Conservation (phyloP, 2,113 vertebrate species). For the Ptilorrhoa leucosticta region DNA sequence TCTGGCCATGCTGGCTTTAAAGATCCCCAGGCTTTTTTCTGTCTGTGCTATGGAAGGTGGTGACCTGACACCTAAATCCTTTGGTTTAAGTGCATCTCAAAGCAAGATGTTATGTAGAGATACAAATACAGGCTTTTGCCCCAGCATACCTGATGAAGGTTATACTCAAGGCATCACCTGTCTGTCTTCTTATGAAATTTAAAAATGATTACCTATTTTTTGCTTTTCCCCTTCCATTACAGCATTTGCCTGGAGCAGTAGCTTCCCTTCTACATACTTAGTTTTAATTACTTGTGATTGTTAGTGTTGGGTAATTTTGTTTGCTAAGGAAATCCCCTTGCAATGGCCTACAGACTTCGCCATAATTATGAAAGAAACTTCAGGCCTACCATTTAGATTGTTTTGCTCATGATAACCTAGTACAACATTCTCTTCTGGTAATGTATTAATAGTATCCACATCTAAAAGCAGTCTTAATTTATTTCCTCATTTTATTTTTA, state of each 20-base stretch:
- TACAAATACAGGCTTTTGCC: background rate
- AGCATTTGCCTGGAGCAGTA: background rate
- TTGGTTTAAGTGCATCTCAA: background rate
- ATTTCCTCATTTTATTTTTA: background rate
- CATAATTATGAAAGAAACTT: background rate
- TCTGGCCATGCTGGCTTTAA: background rate
- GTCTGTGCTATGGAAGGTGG: background rate
- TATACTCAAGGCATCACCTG: background rate
- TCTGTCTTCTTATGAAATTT: background rate
- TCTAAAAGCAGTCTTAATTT: slow-evolving; percentile 7
- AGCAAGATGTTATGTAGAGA: background rate
- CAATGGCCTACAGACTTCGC: background rate
- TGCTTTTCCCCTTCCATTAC: background rate
- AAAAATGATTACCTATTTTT: background rate
- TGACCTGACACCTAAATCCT: background rate
- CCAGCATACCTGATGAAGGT: background rate
- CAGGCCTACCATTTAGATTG: background rate
- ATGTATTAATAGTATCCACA: background rate
- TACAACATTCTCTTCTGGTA: background rate
- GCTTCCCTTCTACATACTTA: background rate
- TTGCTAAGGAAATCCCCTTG: background rate
- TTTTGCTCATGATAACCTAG: background rate
- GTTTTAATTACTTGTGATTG: background rate
- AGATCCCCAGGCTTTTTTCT: background rate
- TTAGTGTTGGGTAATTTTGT: background rate